Evolutionary conservation across 2,888 invertebrate genomes (phyloP), one percentile per base, ranked within the genome.

Genomic region (Tipula lateralis): DNA sequence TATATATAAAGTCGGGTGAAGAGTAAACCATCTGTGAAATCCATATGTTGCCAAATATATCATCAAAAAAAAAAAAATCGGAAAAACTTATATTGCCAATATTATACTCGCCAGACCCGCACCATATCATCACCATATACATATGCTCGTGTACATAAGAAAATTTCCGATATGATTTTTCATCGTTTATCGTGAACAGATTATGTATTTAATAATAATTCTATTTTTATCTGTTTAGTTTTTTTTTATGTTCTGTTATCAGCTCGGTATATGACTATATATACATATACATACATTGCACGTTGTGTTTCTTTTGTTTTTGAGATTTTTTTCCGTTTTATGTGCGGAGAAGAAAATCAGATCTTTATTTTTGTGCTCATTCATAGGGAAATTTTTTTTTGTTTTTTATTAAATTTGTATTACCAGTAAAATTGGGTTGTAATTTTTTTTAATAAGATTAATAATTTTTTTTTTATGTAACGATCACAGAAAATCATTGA

Each of bases 181-280:
- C 24, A 66, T 66, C 66, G 66, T 9, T 66, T 66, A 66, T 66
- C 66, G 24, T 66, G 66, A 66, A 66, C 66, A 66, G 66, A 66
- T 66, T 66, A 66, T 66, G 66, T 66, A 66, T 66, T 66, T 66
- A 66, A 66, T 66, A 66, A 66, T 66, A 66, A 66, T 24, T 66
- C 24, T 13, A 19, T 24, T 66, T 24, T 24, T 66, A 24, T 66
- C 66, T 24, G 66, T 24, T 66, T 24, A 66, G 66, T 66, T 66
- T 66, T 66, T 19, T 66, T 66, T 66, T 24, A 9, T 66, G 6
- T 24, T 66, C 7, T 66, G 66, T 66, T 66, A 24, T 12, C 9
- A 9, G 7, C 19, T 66, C 66, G 66, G 19, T 66, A 66, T 66
- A 19, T 19, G 66, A 19, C 2, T 6, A 9, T 36, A 36, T 6